These are phyloP conservation scores for Silurus asotus DNA, from an alignment of 2,113 vertebrate genomes.

Conservation along the genomic window DNA sequence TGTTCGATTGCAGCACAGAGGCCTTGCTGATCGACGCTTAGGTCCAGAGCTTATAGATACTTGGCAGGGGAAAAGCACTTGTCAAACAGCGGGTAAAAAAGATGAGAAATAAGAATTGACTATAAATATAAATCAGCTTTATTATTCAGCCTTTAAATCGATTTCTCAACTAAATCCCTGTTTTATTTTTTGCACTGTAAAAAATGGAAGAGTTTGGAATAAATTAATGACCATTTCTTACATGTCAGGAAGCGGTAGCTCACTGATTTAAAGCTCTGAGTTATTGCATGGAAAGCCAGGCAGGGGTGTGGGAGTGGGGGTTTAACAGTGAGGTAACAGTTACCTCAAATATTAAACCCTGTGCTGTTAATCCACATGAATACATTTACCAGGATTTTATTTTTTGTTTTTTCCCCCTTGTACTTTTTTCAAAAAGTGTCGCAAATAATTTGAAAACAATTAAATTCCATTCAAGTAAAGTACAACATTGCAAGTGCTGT, in stretches of 20 bases:
- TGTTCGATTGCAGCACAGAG: slow-evolving; percentile 83
- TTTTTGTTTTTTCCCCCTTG: no score
- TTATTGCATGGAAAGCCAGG: no score
- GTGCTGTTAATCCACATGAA: no score
- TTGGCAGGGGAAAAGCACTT: not conserved
- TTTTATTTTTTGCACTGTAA: no score
- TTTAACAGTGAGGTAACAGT: no score
- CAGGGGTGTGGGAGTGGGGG: no score
- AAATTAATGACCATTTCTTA: no score
- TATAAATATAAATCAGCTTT: not conserved
- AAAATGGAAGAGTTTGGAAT: no score
- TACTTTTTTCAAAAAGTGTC: not conserved
- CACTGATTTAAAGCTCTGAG: no score
- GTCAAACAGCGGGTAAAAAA: not conserved
- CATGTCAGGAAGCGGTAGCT: no score
- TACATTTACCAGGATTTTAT: no score
- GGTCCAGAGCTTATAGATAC: not conserved
- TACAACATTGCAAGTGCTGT: not conserved
- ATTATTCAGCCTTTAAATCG: not conserved
- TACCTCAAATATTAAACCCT: no score
- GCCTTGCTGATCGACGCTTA: slow-evolving; percentile 75
- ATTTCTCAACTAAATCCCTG: not conserved
- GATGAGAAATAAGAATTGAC: slow-evolving; percentile 24
- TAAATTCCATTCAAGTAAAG: not conserved
- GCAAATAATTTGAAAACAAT: not conserved